Evolutionary conservation across 2,113 vertebrate species (phyloP).

Genomic region (Hirundichthys speculiger): DNA sequence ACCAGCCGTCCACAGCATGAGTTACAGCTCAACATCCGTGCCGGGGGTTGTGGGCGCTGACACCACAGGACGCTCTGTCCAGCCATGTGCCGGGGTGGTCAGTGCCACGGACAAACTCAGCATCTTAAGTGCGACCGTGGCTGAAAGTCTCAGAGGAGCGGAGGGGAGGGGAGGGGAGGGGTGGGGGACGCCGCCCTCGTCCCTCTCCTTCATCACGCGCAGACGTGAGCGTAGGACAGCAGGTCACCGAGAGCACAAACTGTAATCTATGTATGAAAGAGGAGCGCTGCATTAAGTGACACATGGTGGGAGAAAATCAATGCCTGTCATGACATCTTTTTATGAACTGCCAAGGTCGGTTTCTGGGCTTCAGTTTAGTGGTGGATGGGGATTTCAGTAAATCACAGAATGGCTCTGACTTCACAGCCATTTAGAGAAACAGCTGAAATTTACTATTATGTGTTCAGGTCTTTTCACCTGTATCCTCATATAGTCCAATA

Average conservation of each 20-base stretch:
- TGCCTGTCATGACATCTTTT: conserved; percentile 51
- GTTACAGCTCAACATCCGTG: not conserved
- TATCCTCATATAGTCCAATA: not conserved
- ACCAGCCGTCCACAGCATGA: not conserved
- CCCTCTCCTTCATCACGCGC: conserved; percentile 46
- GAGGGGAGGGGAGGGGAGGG: not conserved
- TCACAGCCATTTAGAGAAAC: conserved; percentile 10
- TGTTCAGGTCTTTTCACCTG: conserved; percentile 17
- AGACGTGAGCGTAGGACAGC: conserved; percentile 34
- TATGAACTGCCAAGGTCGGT: conserved; percentile 59
- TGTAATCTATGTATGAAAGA: conserved; percentile 40
- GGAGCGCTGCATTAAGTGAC: conserved; percentile 39
- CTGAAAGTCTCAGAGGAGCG: conserved; percentile 60
- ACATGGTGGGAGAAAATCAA: conserved; percentile 47
- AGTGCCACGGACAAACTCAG: conserved; percentile 64
- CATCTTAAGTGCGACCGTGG: conserved; percentile 75
- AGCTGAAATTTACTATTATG: conserved; percentile 3
- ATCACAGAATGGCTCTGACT: conserved; percentile 12
- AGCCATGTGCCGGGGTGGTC: conserved; percentile 39
- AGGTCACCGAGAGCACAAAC: conserved; percentile 37
- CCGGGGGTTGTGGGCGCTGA: conserved; percentile 18
- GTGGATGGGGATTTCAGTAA: conserved; percentile 32
- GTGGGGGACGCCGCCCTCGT: conserved; percentile 16
- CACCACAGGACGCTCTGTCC: conserved; percentile 34
- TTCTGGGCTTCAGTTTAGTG: conserved; percentile 38